Percentiles rank a stretch among this genome's conserved stretches.
These are phyloP conservation scores for Lasioglossum villosulum DNA, from an alignment of 2,888 invertebrate genomes.

Conservation along the genomic window DNA sequence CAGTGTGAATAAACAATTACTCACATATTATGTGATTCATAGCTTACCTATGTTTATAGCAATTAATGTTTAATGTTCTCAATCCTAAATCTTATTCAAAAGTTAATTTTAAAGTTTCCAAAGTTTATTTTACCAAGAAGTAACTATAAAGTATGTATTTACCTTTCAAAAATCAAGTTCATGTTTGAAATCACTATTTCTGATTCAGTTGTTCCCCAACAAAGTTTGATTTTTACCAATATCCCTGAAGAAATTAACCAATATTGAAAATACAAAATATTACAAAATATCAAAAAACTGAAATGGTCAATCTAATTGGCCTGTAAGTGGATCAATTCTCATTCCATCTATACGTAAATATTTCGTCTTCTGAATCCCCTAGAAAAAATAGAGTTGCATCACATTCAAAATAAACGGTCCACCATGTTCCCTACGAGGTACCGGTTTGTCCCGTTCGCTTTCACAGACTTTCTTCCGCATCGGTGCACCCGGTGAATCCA, in stretches of 20 bases:
- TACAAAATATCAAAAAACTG: not conserved
- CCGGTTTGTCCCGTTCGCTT: conserved; percentile 18
- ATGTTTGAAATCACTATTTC: not conserved
- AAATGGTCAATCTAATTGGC: not conserved
- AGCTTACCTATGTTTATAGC: not conserved
- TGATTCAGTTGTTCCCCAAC: too few relatives aligned
- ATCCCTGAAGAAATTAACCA: too few relatives aligned
- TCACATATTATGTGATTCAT: not conserved
- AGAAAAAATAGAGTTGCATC: not conserved
- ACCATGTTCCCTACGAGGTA: not conserved
- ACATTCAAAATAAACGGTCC: not conserved
- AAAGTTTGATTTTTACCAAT: too few relatives aligned
- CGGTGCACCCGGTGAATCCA: not conserved
- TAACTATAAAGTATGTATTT: not conserved
- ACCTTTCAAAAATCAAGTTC: not conserved
- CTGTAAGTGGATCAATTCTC: not conserved
- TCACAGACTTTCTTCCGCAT: conserved; percentile 39
- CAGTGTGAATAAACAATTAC: not conserved
- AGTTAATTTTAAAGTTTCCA: not conserved
- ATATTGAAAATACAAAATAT: too few relatives aligned
- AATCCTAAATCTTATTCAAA: not conserved
- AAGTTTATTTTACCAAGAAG: not conserved
- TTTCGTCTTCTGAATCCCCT: not conserved
- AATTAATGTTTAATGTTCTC: not conserved
- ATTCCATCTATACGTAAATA: not conserved